phyloP scores from a whole-genome alignment of 2,113 vertebrate species.

The Carlito syrichta region DNA sequence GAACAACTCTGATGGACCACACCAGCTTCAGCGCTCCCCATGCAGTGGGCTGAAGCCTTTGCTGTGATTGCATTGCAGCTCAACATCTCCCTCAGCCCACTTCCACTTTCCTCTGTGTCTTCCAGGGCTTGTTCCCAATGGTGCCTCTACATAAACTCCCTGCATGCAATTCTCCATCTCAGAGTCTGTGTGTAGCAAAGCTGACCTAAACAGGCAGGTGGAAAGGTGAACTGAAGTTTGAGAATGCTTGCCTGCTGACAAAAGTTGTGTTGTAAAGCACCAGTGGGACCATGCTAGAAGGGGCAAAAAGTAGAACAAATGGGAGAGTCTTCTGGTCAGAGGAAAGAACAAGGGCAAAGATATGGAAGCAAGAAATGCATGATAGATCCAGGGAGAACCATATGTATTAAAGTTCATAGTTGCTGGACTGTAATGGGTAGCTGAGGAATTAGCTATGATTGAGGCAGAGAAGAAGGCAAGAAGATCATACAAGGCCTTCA shows the following conservation, averaged over 20 bases:
- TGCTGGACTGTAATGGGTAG: background rate
- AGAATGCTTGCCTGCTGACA: background rate
- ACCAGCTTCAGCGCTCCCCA: background rate
- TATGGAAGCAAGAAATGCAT: background rate
- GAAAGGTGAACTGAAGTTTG: background rate
- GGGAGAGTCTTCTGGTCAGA: background rate
- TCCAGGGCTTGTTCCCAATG: background rate
- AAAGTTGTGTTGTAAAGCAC: background rate
- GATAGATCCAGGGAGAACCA: background rate
- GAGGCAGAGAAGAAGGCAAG: background rate
- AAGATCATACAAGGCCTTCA: background rate
- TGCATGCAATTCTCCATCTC: background rate
- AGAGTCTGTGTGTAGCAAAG: background rate
- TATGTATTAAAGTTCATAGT: background rate
- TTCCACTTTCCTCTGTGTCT: background rate
- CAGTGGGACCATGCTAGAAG: background rate
- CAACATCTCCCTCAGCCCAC: background rate
- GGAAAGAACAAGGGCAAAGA: background rate
- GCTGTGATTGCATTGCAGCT: background rate
- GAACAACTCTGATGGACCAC: background rate
- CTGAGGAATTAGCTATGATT: background rate
- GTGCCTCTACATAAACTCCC: background rate
- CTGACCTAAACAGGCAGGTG: background rate
- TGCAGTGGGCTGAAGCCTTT: background rate
- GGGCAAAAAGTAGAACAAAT: background rate